Evolutionary conservation across 1,140 invertebrate genomes (phyloP).

Genomic region (Homalodisca vitripennis): DNA sequence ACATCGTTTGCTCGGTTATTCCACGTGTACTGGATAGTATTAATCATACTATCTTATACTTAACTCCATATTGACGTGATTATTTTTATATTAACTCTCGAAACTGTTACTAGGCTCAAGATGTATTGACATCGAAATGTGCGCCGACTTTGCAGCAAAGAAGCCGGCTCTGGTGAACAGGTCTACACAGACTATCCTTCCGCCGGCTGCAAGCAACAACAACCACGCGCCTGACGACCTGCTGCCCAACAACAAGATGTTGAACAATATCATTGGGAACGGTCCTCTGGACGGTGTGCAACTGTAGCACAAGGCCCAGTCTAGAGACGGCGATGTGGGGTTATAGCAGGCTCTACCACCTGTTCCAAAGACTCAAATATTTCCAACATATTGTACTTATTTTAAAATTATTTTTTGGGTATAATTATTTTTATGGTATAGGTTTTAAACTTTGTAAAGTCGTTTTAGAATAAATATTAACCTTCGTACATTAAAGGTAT

Average conservation of each 20-base stretch:
- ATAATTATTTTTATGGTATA: too few relatives aligned
- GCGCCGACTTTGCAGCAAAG: constrained; percentile 21
- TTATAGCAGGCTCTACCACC: too few relatives aligned
- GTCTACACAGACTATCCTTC: constrained; percentile 28
- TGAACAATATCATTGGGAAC: constrained; percentile 9
- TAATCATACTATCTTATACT: neutral
- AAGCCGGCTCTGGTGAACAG: constrained; percentile 31
- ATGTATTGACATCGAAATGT: constrained; percentile 30
- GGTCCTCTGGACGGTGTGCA: constrained; percentile 1
- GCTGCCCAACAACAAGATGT: neutral
- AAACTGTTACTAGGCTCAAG: neutral
- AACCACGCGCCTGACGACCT: constrained; percentile 14
- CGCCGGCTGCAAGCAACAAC: constrained; percentile 18
- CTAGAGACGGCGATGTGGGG: too few relatives aligned
- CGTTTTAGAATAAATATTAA: too few relatives aligned
- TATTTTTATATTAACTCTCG: neutral
- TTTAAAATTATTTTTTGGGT: too few relatives aligned
- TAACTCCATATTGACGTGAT: neutral
- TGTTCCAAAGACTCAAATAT: too few relatives aligned
- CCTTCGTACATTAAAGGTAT: too few relatives aligned
- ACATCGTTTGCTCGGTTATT: neutral
- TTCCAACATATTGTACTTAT: too few relatives aligned
- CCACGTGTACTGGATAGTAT: neutral
- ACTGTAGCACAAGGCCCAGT: constrained; percentile 3
- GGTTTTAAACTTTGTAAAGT: too few relatives aligned